phyloP scores from a whole-genome alignment of 2,797 vertebrate species.

The Poecilia velifera region DNA sequence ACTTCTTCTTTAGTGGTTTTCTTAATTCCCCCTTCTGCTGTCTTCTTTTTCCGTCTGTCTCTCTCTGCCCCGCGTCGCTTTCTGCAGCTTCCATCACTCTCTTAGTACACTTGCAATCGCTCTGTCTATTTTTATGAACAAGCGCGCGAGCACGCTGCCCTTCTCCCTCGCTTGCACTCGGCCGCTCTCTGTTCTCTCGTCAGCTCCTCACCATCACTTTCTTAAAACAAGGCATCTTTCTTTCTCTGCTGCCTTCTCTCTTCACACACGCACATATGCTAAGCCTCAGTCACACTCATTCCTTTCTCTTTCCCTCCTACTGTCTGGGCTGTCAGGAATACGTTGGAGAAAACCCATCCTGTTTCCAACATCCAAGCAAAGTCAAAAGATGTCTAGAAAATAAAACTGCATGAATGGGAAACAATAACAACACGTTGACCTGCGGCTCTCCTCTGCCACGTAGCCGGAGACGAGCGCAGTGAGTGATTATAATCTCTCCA shows the following conservation, averaged over 20 bases:
- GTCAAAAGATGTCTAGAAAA: constrained; percentile 12
- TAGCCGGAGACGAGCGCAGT: constrained; percentile 46
- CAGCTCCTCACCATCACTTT: constrained; percentile 56
- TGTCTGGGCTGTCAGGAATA: constrained; percentile 37
- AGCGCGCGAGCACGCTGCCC: constrained; percentile 10
- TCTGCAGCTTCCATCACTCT: constrained; percentile 47
- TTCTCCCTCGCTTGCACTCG: constrained; percentile 27
- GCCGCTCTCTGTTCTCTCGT: constrained; percentile 53
- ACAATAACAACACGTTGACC: constrained; percentile 63
- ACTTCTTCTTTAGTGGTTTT: constrained; percentile 51
- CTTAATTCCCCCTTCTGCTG: constrained; percentile 55
- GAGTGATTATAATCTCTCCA: constrained; percentile 48
- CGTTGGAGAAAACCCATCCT: constrained; percentile 41
- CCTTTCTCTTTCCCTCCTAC: constrained; percentile 23
- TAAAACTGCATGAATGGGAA: constrained; percentile 47
- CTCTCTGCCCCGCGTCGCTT: constrained; percentile 1
- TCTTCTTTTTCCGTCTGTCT: constrained; percentile 27
- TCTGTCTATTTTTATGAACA: constrained; percentile 46
- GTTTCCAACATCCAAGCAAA: constrained; percentile 24
- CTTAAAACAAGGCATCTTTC: constrained; percentile 41
- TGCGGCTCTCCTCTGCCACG: constrained; percentile 31
- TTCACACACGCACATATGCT: constrained; percentile 12
- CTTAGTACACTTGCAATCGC: constrained; percentile 26
- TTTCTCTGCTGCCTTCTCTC: not conserved
- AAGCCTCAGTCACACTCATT: constrained; percentile 29